A percentile compares a stretch with the other conserved stretches of the same genome.
These are phyloP conservation scores for Odobenus rosmarus DNA, from an alignment of 2,113 vertebrate species.

Conservation along the genomic window DNA sequence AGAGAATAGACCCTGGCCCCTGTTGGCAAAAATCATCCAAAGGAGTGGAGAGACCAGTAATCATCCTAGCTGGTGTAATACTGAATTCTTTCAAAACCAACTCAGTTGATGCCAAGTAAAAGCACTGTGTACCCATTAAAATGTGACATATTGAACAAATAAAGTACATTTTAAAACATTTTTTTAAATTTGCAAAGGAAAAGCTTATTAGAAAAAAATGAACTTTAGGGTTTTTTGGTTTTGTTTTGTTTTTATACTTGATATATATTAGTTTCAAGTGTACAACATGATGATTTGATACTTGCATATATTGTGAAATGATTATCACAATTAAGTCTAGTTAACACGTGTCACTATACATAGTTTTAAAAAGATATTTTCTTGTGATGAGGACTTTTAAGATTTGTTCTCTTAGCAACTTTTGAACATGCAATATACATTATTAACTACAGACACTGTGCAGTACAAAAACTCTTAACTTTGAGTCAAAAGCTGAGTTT, in stretches of 20 bases:
- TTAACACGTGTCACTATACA: neutral
- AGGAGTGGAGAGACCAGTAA: neutral
- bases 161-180: neutral
- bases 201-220: neutral
- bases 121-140: neutral
- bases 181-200: neutral
- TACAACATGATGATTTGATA: neutral
- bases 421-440: neutral
- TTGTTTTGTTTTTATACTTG: neutral
- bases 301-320: neutral
- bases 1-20: neutral
- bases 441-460: neutral
- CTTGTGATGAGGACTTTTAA: neutral
- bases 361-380: neutral
- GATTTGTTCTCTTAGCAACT: neutral
- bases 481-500: neutral
- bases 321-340: neutral
- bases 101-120: neutral
- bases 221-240: neutral
- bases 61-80: neutral
- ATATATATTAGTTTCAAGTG: neutral
- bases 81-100: neutral
- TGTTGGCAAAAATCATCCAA: neutral
- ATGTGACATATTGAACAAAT: neutral
- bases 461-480: neutral